Evolutionary conservation across 2,888 invertebrate genomes (phyloP).

Genomic region (Xestia c-nigrum): DNA sequence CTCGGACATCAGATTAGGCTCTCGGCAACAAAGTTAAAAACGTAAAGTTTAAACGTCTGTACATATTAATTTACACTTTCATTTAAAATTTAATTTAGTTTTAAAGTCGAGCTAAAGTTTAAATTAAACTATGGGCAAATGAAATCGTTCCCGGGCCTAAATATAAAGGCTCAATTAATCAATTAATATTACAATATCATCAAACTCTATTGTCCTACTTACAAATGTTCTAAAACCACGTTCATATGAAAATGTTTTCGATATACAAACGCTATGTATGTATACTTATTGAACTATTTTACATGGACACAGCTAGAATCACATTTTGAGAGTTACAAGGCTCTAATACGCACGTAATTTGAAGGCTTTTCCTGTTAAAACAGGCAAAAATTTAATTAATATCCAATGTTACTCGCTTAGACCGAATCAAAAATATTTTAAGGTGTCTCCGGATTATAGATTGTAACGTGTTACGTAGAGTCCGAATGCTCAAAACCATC

Average conservation of each 20-base stretch:
- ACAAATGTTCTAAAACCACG: slow-evolving; percentile 83
- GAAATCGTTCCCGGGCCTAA: slow-evolving; percentile 57
- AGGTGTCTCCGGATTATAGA: neutral
- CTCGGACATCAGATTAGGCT: too few relatives aligned
- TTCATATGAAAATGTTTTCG: slow-evolving; percentile 84
- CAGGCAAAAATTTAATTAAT: neutral
- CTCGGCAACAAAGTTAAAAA: too few relatives aligned
- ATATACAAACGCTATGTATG: slow-evolving; percentile 88
- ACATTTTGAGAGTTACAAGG: slow-evolving; percentile 13
- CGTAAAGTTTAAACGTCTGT: neutral
- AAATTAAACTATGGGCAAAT: slow-evolving; percentile 18
- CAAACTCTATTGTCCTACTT: slow-evolving; percentile 77
- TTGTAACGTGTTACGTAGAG: neutral
- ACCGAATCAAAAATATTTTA: neutral
- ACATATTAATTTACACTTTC: neutral
- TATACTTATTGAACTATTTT: slow-evolving; percentile 81
- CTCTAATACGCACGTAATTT: neutral
- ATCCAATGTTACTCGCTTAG: neutral
- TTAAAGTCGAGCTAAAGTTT: neutral
- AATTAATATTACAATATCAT: slow-evolving; percentile 64
- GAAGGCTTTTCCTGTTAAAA: neutral
- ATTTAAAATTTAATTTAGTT: slow-evolving; percentile 18
- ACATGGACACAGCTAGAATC: slow-evolving; percentile 49
- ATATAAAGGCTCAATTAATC: slow-evolving; percentile 67
- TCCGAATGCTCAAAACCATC: slow-evolving; percentile 21